Evolutionary conservation across 2,888 invertebrate species (phyloP).

Genomic region (Chloroclysta siterata): DNA sequence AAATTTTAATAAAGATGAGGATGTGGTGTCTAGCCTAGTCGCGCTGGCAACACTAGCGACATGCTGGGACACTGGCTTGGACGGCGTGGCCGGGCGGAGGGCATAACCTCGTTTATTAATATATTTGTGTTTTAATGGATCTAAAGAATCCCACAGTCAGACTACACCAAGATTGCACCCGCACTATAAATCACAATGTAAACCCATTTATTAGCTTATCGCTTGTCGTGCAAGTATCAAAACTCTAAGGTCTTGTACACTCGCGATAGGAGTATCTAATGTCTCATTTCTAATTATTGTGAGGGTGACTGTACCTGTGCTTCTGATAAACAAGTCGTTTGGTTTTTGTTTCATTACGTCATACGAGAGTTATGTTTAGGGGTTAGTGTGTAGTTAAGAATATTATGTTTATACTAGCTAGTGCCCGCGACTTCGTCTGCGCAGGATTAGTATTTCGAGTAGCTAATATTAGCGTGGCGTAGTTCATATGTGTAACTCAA

Average conservation of each 20-base stretch:
- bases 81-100: too few relatives aligned
- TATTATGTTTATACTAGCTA: neutral
- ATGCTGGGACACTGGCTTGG: too few relatives aligned
- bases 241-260: constrained; percentile 13
- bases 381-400: neutral
- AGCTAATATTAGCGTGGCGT: too few relatives aligned
- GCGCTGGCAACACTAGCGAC: too few relatives aligned
- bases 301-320: constrained; percentile 9
- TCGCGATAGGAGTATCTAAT: constrained; percentile 10
- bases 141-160: neutral
- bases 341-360: neutral
- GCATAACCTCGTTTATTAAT: too few relatives aligned
- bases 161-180: constrained; percentile 24
- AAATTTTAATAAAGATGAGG: too few relatives aligned
- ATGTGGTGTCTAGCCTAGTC: too few relatives aligned
- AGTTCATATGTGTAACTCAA: too few relatives aligned
- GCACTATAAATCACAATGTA: constrained; percentile 26
- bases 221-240: constrained; percentile 30
- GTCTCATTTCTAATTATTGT: constrained; percentile 10
- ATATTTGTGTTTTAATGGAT: too few relatives aligned
- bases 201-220: constrained; percentile 25
- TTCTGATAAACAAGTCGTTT: neutral
- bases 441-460: too few relatives aligned
- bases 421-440: too few relatives aligned
- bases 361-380: constrained; percentile 1